phyloP scores from a whole-genome alignment of 1,140 invertebrate genomes.

The Bilobella aurantiaca region DNA sequence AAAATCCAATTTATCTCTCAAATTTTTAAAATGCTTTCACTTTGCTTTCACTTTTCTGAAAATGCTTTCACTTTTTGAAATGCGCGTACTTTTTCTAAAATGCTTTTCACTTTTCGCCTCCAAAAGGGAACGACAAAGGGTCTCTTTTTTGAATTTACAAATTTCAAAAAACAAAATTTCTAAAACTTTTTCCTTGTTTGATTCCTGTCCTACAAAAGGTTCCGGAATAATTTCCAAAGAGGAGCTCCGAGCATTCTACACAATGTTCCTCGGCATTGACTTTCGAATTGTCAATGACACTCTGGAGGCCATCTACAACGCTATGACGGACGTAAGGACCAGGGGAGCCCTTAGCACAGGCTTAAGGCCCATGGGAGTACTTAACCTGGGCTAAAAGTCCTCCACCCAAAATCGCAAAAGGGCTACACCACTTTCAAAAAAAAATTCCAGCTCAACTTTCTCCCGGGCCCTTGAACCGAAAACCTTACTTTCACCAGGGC shows the following conservation, averaged over 20 bases:
- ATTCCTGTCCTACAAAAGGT: slow-evolving; percentile 39
- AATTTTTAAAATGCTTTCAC: too few species aligned
- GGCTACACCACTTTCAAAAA: too few species aligned
- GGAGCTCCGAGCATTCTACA: slow-evolving; percentile 55
- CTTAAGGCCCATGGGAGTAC: too few species aligned
- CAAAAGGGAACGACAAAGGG: neutral
- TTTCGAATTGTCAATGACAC: slow-evolving; percentile 51
- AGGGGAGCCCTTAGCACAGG: neutral
- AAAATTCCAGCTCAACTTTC: too few species aligned
- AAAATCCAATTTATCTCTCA: too few species aligned
- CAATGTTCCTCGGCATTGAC: slow-evolving; percentile 54
- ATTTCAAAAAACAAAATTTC: neutral
- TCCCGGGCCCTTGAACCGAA: too few species aligned
- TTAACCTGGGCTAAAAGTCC: too few species aligned
- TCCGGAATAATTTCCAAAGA: slow-evolving; percentile 52
- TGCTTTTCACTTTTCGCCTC: neutral
- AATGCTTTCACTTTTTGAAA: too few species aligned
- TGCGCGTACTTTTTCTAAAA: neutral
- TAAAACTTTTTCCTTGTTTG: neutral
- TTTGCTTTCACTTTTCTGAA: too few species aligned
- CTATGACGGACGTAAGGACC: slow-evolving; percentile 60
- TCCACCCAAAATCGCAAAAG: too few species aligned
- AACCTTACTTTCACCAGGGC: too few species aligned
- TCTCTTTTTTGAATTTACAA: neutral
- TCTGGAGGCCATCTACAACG: slow-evolving; percentile 52